Conservation (phyloP, 2,797 vertebrate genomes). For the Coendou prehensilis region DNA sequence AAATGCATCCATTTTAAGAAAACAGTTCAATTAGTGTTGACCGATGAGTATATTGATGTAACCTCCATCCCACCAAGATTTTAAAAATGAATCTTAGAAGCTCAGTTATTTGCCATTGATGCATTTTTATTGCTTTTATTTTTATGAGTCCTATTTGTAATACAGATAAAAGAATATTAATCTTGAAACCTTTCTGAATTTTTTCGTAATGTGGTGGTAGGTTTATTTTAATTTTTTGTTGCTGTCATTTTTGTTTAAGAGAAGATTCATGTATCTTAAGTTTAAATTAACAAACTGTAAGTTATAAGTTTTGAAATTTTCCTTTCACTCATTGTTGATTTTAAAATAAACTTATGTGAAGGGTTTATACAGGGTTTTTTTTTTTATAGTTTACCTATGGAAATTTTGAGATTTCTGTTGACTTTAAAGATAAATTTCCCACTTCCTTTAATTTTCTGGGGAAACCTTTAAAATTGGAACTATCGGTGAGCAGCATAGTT, state of each 20-base stretch:
- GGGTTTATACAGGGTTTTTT: background rate
- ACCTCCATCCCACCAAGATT: background rate
- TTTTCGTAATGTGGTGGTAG: background rate
- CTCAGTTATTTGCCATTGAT: background rate
- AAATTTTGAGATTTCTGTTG: slow-evolving; percentile 58
- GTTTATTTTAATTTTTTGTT: background rate
- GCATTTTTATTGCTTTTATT: slow-evolving; percentile 36
- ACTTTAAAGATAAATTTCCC: slow-evolving; percentile 46
- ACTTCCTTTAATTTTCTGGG: slow-evolving; percentile 24
- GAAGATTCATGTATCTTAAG: background rate
- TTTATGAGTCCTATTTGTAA: slow-evolving; percentile 38
- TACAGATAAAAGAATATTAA: slow-evolving; percentile 44
- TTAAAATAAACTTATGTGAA: slow-evolving; percentile 23
- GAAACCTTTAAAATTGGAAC: slow-evolving; percentile 62
- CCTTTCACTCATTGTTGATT: background rate
- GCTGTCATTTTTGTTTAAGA: background rate
- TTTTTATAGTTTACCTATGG: slow-evolving; percentile 41
- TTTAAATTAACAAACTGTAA: slow-evolving; percentile 56
- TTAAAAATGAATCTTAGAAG: slow-evolving; percentile 33
- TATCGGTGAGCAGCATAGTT: slow-evolving; percentile 31
- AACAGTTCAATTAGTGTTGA: slow-evolving; percentile 5
- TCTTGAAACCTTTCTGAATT: slow-evolving; percentile 39
- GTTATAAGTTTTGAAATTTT: slow-evolving; percentile 51
- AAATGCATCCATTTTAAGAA: slow-evolving; percentile 38
- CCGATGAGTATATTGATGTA: background rate